Evolutionary conservation across 2,797 vertebrate genomes (phyloP).

Genomic region (Selene dorsalis): DNA sequence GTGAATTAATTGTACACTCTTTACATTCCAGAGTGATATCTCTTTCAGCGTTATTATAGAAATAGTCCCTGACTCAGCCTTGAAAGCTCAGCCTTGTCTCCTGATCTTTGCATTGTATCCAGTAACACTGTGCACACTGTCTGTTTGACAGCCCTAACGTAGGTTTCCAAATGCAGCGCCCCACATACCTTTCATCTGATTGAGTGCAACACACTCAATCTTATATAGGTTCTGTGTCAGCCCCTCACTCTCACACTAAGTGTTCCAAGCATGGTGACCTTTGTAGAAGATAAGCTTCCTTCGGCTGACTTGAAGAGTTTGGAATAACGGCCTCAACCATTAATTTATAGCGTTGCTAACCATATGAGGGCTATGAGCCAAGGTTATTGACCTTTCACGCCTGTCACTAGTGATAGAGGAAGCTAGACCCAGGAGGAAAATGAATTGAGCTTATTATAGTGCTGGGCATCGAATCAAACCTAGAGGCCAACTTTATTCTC

Average conservation of each 20-base stretch:
- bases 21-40: not conserved
- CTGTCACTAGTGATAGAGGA: slow-evolving; percentile 82
- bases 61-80: not conserved
- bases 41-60: not conserved
- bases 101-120: slow-evolving; percentile 15
- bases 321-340: slow-evolving; percentile 77
- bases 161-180: slow-evolving; percentile 36
- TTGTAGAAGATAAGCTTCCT: slow-evolving; percentile 81
- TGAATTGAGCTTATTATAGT: slow-evolving; percentile 80
- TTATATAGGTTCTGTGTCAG: slow-evolving; percentile 62
- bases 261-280: slow-evolving; percentile 82
- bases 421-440: slow-evolving; percentile 70
- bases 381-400: slow-evolving; percentile 87
- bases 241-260: slow-evolving; percentile 74
- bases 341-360: slow-evolving; percentile 84
- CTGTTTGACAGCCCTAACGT: slow-evolving; percentile 2
- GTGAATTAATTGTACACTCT: not conserved
- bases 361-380: slow-evolving; percentile 82
- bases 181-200: slow-evolving; percentile 34
- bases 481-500: slow-evolving; percentile 58
- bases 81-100: not conserved
- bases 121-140: not conserved
- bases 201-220: slow-evolving; percentile 56
- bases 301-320: slow-evolving; percentile 77
- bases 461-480: slow-evolving; percentile 68